Percentiles rank a stretch among this genome's conserved stretches.
phyloP scores from a whole-genome alignment of 35 echinoderm and acorn worm genomes.

The Patiria miniata region DNA sequence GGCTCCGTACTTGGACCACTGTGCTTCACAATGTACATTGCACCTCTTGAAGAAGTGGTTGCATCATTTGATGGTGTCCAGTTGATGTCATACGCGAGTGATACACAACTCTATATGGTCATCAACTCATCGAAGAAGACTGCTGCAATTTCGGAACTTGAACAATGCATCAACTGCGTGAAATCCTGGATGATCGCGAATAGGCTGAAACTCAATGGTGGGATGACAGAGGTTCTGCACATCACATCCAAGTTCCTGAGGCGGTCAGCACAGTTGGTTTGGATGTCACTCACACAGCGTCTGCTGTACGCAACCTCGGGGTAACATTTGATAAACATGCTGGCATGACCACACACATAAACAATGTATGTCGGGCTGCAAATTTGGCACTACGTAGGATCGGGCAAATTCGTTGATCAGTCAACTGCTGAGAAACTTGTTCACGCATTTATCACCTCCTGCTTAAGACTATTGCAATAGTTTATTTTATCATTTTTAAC shows the following conservation, averaged over 20 bases:
- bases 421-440: no score
- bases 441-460: no score
- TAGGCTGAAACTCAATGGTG: constrained; percentile 19
- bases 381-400: no score
- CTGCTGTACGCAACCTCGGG: background rate
- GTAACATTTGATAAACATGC: background rate
- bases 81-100: constrained; percentile 59
- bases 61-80: constrained; percentile 17
- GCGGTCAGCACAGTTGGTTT: background rate
- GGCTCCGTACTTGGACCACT: no score
- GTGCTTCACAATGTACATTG: constrained; percentile 62
- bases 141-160: background rate
- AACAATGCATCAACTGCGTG: constrained; percentile 12
- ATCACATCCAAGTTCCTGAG: constrained; percentile 2
- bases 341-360: constrained; percentile 25
- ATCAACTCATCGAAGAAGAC: background rate
- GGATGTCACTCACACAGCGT: background rate
- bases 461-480: no score
- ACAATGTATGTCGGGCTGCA: no score
- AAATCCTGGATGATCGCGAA: constrained; percentile 25
- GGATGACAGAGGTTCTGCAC: constrained; percentile 23
- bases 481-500: no score
- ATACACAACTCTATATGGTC: constrained; percentile 54
- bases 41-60: constrained; percentile 52
- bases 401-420: no score